Conservation (phyloP, 2,113 vertebrate species). For the Physeter macrocephalus region DNA sequence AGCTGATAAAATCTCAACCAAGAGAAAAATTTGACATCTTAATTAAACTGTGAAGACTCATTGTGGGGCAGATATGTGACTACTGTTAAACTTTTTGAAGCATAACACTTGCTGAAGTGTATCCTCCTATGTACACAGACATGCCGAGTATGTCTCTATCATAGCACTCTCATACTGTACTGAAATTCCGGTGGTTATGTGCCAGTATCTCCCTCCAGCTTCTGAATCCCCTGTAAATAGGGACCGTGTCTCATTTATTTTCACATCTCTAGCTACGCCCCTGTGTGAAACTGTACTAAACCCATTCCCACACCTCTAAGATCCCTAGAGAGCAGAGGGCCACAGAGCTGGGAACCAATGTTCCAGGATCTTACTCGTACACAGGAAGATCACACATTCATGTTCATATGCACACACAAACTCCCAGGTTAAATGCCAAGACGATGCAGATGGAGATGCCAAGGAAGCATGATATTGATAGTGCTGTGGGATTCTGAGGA, state of each 20-base stretch:
- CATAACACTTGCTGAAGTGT: neutral
- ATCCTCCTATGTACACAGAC: rapidly evolving
- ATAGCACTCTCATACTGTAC: neutral
- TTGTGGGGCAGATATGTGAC: neutral
- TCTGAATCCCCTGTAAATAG: neutral
- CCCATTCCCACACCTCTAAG: neutral
- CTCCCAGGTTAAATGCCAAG: neutral
- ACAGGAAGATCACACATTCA: too few species aligned
- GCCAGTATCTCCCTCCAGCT: neutral
- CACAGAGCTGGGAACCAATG: neutral
- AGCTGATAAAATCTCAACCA: neutral
- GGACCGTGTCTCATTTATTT: neutral
- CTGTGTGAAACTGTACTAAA: neutral
- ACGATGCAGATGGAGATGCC: neutral
- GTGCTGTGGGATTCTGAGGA: neutral
- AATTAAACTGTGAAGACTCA: neutral
- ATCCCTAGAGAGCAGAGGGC: neutral
- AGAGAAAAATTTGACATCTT: neutral
- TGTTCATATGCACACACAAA: too few species aligned
- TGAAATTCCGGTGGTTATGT: neutral
- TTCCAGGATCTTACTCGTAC: neutral
- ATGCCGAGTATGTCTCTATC: rapidly evolving
- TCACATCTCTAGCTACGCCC: neutral
- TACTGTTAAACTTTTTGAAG: neutral
- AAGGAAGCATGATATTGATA: rapidly evolving